Evolutionary conservation across 2,797 vertebrate species (phyloP).

Genomic region (Parambassis ranga): DNA sequence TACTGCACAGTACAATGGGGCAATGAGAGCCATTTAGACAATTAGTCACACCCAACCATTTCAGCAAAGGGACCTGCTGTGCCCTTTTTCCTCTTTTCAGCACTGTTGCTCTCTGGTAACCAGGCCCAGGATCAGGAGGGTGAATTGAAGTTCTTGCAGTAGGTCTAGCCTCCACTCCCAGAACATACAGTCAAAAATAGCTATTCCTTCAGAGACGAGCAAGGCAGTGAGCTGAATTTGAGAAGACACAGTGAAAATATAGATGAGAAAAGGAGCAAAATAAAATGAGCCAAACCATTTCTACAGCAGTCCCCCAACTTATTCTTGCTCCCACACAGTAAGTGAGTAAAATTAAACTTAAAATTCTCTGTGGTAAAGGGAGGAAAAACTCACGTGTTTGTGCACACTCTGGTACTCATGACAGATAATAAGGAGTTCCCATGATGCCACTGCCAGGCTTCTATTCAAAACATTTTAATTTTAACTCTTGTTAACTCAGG

Average conservation of each 20-base stretch:
- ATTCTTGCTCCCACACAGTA: constrained; percentile 2
- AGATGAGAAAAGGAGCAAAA: not conserved
- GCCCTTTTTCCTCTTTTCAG: constrained; percentile 41
- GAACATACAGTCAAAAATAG: constrained; percentile 53
- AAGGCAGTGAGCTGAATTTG: constrained; percentile 20
- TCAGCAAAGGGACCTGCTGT: constrained; percentile 24
- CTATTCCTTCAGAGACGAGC: constrained; percentile 19
- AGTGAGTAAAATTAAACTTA: no score
- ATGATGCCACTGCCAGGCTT: constrained; percentile 38
- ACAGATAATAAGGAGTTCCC: constrained; percentile 58
- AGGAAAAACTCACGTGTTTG: constrained; percentile 56
- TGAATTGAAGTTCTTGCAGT: constrained; percentile 56
- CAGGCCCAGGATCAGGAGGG: constrained; percentile 24
- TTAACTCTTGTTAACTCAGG: not conserved
- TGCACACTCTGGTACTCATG: constrained; percentile 61
- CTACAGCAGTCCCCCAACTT: not conserved
- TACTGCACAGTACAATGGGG: not conserved
- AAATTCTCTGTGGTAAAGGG: constrained; percentile 25
- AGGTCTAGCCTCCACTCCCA: constrained; percentile 41
- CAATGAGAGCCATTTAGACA: not conserved
- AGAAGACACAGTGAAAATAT: not conserved
- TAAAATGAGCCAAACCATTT: not conserved
- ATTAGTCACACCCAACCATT: constrained; percentile 17
- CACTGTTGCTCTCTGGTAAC: constrained; percentile 29
- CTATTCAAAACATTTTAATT: constrained; percentile 35